Conservation (phyloP, 2,888 invertebrate species). For the Xanthia togata region DNA sequence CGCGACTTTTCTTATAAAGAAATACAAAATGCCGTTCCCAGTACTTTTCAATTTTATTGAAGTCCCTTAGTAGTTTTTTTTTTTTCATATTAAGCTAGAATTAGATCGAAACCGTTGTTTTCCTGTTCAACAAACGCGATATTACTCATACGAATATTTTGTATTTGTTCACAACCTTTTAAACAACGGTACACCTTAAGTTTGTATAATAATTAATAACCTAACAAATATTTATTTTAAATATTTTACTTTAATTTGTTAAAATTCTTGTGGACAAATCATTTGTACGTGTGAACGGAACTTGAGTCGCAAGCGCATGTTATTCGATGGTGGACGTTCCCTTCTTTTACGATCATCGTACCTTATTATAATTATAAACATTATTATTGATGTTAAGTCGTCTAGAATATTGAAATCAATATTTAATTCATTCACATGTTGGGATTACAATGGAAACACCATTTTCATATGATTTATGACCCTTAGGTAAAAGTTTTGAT, state of each 20-base stretch:
- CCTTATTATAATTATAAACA: constrained; percentile 70
- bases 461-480: constrained; percentile 66
- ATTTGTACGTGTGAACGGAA: constrained; percentile 24
- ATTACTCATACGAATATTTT: constrained; percentile 15
- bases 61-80: constrained; percentile 5
- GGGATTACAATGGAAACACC: constrained; percentile 68
- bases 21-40: constrained; percentile 24
- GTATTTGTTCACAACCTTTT: constrained; percentile 44
- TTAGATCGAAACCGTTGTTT: constrained; percentile 19
- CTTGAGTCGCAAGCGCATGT: constrained; percentile 61
- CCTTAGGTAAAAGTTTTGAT: constrained; percentile 59
- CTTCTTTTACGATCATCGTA: constrained; percentile 72
- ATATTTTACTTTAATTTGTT: constrained; percentile 47
- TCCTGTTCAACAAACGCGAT: constrained; percentile 5
- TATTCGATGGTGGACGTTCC: constrained; percentile 53
- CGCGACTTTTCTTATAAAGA: constrained; percentile 17
- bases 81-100: constrained; percentile 11
- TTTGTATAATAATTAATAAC: constrained; percentile 24
- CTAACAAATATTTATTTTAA: constrained; percentile 52
- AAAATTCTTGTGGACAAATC: constrained; percentile 39
- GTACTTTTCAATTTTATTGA: constrained; percentile 16
- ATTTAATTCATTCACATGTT: constrained; percentile 75
- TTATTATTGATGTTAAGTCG: constrained; percentile 70
- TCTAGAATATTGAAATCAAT: constrained; percentile 71
- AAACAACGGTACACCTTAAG: constrained; percentile 30